Evolutionary conservation across 2,797 vertebrate species (phyloP).

Genomic region (Danio tinwini): DNA sequence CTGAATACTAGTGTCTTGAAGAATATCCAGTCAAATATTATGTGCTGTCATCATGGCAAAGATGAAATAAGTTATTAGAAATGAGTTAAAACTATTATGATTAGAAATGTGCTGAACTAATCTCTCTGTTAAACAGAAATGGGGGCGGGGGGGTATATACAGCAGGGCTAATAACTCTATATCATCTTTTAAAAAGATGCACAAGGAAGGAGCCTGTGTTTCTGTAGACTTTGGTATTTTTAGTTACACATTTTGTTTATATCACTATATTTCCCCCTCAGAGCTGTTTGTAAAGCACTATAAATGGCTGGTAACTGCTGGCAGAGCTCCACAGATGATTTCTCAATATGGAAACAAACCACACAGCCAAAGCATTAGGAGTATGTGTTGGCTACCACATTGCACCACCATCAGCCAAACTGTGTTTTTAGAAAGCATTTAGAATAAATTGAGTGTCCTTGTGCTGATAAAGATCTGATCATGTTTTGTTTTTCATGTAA

Average conservation of each 20-base stretch:
- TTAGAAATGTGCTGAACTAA: no score
- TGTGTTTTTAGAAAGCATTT: slow-evolving; percentile 19
- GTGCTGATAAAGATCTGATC: neutral
- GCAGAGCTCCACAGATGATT: neutral
- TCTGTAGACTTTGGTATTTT: neutral
- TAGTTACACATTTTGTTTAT: no score
- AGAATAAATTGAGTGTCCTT: neutral
- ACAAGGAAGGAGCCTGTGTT: neutral
- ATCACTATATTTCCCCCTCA: neutral
- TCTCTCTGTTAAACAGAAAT: no score
- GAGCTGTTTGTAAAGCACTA: neutral
- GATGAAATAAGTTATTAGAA: no score
- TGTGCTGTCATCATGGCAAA: no score
- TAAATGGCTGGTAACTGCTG: slow-evolving; percentile 21
- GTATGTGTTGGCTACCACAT: slow-evolving; percentile 6
- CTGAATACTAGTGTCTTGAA: no score
- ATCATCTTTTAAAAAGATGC: neutral
- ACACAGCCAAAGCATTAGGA: slow-evolving; percentile 9
- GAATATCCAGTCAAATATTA: no score
- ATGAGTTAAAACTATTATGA: no score
- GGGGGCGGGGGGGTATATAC: no score
- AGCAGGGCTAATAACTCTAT: no score
- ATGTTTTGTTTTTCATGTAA: neutral
- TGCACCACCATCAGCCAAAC: neutral
- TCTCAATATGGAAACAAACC: slow-evolving; percentile 6